A percentile compares a stretch with the other conserved stretches of the same genome.
These are phyloP conservation scores for Margarornis squamiger DNA, from an alignment of 2,797 vertebrate species.

Conservation along the genomic window DNA sequence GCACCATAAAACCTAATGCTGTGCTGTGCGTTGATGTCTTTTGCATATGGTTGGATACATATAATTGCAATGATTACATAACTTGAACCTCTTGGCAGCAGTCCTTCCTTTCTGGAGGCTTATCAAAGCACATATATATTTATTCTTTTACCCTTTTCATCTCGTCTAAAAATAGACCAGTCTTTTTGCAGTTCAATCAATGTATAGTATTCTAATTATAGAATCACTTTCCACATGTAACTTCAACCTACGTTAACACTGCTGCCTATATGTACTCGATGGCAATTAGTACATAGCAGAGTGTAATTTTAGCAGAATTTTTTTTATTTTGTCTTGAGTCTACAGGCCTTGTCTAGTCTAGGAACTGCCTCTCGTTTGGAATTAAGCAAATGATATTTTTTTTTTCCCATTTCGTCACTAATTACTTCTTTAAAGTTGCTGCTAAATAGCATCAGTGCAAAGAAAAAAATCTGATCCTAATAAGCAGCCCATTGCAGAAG, in stretches of 20 bases:
- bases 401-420: constrained; percentile 53
- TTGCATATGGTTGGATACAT: not conserved
- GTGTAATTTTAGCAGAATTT: constrained; percentile 63
- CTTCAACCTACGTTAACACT: not conserved
- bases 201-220: not conserved
- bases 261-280: not conserved
- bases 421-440: constrained; percentile 48
- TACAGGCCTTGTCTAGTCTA: constrained; percentile 59
- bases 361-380: constrained; percentile 58
- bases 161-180: not conserved
- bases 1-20: not conserved
- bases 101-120: not conserved
- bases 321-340: constrained; percentile 65
- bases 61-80: not conserved
- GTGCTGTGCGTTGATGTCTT: not conserved
- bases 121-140: not conserved
- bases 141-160: not conserved
- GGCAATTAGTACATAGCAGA: constrained; percentile 39
- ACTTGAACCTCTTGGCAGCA: not conserved
- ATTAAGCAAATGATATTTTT: constrained; percentile 60
- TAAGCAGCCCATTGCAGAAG: constrained; percentile 60
- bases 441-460: not conserved
- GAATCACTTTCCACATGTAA: not conserved
- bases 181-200: not conserved
- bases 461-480: constrained; percentile 36